A percentile compares a stretch with the other conserved stretches of the same genome.
Conservation (phyloP, 2,797 vertebrate species). For the Sebastes trivittatus region DNA sequence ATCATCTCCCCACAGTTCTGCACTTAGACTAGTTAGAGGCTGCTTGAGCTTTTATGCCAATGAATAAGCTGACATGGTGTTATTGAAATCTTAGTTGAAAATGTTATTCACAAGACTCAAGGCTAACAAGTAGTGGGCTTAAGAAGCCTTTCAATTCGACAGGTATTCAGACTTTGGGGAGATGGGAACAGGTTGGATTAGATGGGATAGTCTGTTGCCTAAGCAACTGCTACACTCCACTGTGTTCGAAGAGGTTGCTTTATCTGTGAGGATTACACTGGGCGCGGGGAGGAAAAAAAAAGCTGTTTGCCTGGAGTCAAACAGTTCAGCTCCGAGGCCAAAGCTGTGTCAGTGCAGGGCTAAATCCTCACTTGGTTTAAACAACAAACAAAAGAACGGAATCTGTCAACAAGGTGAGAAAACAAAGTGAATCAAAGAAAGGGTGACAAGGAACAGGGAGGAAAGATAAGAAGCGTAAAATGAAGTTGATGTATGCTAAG, state of each 20-base stretch:
- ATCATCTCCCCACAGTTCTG: neutral
- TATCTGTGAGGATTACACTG: constrained; percentile 76
- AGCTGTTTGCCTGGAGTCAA: constrained; percentile 62
- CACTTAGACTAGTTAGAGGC: neutral
- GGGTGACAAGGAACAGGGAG: constrained; percentile 51
- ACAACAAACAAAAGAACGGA: constrained; percentile 68
- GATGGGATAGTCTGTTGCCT: constrained; percentile 76
- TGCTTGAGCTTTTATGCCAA: constrained; percentile 11
- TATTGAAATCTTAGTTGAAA: constrained; percentile 52
- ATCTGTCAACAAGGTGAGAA: constrained; percentile 58
- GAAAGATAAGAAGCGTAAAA: constrained; percentile 65
- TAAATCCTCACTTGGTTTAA: constrained; percentile 69
- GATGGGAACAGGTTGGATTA: constrained; percentile 74
- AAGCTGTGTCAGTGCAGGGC: constrained; percentile 58
- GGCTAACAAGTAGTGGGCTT: constrained; percentile 63
- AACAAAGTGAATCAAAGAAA: constrained; percentile 70
- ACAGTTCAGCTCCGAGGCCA: constrained; percentile 66
- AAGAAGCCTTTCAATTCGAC: constrained; percentile 59
- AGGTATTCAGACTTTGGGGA: constrained; percentile 71
- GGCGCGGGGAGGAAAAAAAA: constrained; percentile 7
- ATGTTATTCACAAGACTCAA: constrained; percentile 56
- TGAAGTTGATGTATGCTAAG: constrained; percentile 75
- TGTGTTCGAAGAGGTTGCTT: constrained; percentile 71
- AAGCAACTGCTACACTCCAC: constrained; percentile 76
- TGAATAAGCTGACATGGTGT: constrained; percentile 30